Base-by-base conservation (phyloP, 2,113 vertebrate genomes). In the Gymnogyps californianus region DNA sequence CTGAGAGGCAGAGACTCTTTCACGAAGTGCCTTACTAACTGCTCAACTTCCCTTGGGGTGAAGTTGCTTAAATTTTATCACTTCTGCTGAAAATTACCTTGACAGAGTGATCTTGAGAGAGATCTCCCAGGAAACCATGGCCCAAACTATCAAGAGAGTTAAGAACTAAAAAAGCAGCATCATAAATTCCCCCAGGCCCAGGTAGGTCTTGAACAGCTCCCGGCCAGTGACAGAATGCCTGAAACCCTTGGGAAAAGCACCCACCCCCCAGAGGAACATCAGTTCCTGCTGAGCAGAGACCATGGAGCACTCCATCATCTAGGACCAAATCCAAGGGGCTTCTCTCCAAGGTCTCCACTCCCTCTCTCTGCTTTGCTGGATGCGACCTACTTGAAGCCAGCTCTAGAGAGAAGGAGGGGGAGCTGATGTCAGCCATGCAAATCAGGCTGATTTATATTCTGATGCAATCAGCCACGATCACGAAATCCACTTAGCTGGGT, bases 401-500 rank as follows among this genome's bases (percentile, higher is more conserved):
- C 24, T 96, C 75, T 20, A 14, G 71, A 88, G 36, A 83, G 36
- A 36, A 85, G 46, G 66, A 91, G 13, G 16, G 36, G 40, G 34
- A 96, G 40, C 57, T 93, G 82, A 78, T 92, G 31, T 88, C 82
- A 95, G 66, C 55, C 70, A 79, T 91, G 85, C 80, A 96, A 96
- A 97, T 96, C 49, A 88, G 46, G 16, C 78, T 97, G 94, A 97
- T 97, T 97, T 96, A 96, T 90, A 97, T 97, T 96, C 96, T 97
- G 95, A 95, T 97, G 93, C 94, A 96, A 97, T 97, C 96, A 97
- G 51, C 89, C 88, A 94, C 81, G 97, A 96, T 97, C 96, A 96
- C 1, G 3, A 97, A 97, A 97, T 95, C 90, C 96, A 97, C 93
- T 98, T 97, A 94, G 61, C 91, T 90, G 87, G 86, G 91, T 96